Conservation (phyloP, 1,140 invertebrate species). For the Saccostrea glomerata region DNA sequence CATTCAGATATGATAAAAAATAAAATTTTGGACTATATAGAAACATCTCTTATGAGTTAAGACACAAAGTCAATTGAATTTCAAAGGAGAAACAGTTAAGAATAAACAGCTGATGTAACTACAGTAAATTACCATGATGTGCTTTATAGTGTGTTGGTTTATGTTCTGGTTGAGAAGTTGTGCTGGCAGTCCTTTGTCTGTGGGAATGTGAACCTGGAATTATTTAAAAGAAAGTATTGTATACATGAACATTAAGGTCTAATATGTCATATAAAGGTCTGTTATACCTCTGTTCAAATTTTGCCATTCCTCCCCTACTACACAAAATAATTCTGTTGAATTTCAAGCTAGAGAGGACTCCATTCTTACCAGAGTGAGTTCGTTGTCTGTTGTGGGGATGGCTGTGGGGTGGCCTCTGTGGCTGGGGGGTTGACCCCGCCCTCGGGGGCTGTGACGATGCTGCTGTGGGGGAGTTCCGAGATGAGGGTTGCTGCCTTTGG, state of each 20-base stretch:
- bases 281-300: too few relatives aligned
- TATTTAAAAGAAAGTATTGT: too few relatives aligned
- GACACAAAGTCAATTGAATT: background rate
- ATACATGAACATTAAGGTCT: too few relatives aligned
- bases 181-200: conserved; percentile 60
- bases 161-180: conserved; percentile 41
- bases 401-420: conserved; percentile 47
- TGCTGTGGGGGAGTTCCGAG: conserved; percentile 2
- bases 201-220: conserved; percentile 49
- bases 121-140: conserved; percentile 3
- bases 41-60: background rate
- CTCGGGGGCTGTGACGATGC: conserved; percentile 42
- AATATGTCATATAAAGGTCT: too few relatives aligned
- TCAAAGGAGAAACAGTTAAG: background rate
- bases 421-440: conserved; percentile 30
- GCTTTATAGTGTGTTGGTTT: conserved; percentile 36
- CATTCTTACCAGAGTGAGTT: conserved; percentile 48
- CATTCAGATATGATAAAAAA: too few relatives aligned
- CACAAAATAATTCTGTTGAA: background rate
- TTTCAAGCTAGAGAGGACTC: background rate
- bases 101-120: background rate
- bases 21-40: background rate
- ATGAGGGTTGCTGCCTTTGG: conserved; percentile 43
- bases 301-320: too few relatives aligned
- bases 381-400: conserved; percentile 48